These are phyloP conservation scores for Pyrochroa serraticornis DNA, from an alignment of 2,888 invertebrate species.

Conservation along the genomic window DNA sequence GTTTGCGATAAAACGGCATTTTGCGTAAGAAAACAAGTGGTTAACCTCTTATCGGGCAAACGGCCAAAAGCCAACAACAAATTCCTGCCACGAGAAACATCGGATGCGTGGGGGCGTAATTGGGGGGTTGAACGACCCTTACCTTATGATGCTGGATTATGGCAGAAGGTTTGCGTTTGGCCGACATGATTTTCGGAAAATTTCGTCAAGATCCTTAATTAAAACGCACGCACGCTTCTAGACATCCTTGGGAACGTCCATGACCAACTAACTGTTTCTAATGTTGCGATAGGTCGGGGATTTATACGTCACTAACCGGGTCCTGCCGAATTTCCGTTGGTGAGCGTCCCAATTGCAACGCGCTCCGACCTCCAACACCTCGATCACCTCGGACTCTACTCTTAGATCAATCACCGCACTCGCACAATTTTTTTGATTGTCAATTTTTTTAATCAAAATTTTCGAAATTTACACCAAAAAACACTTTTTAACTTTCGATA, in stretches of 20 bases:
- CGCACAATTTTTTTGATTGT: too few species aligned
- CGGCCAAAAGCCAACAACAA: too few species aligned
- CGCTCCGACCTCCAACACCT: not conserved
- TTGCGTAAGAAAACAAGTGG: conserved; percentile 13
- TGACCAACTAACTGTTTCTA: conserved; percentile 56
- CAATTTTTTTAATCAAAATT: too few species aligned
- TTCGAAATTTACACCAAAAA: too few species aligned
- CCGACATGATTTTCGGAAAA: conserved; percentile 63
- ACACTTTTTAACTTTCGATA: too few species aligned
- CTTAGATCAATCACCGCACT: not conserved
- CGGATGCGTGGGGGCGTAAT: conserved; percentile 8
- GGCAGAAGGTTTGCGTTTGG: conserved; percentile 76
- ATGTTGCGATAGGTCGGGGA: conserved; percentile 55
- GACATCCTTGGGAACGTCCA: conserved; percentile 49
- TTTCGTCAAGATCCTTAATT: not conserved
- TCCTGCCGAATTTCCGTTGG: conserved; percentile 34
- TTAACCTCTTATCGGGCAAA: conserved; percentile 29
- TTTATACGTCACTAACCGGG: conserved; percentile 36
- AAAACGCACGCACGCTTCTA: conserved; percentile 28
- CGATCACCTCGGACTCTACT: not conserved
- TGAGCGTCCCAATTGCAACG: conserved; percentile 1
- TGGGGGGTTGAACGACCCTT: conserved; percentile 31
- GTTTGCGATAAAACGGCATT: not conserved
- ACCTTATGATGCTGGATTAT: conserved; percentile 70
- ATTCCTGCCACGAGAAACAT: too few species aligned